A percentile compares a stretch with the other conserved stretches of the same genome.
These are phyloP conservation scores for Mya arenaria DNA, from an alignment of 1,140 invertebrate genomes.

Conservation along the genomic window DNA sequence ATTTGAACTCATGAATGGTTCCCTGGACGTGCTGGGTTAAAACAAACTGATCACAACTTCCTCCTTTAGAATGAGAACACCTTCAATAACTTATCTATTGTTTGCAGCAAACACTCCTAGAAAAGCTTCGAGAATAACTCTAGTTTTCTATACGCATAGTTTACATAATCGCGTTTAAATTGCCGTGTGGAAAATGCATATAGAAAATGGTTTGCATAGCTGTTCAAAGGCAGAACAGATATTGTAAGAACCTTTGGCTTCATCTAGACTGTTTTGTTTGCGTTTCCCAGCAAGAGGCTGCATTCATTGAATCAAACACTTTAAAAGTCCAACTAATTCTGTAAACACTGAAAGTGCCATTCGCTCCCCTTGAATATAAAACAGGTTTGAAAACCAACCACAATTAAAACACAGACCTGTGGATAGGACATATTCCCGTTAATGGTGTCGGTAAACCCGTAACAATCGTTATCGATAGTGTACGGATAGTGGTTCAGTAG, in stretches of 20 bases:
- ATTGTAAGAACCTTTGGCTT: conserved; percentile 98
- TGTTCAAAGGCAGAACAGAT: conserved; percentile 96
- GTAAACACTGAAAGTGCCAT: too few relatives aligned
- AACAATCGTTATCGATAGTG: too few relatives aligned
- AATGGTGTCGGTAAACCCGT: too few relatives aligned
- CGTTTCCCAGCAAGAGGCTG: conserved; percentile 90
- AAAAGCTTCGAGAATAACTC: conserved; percentile 67
- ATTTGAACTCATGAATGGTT: too few relatives aligned
- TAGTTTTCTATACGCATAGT: conserved; percentile 86
- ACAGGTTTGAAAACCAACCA: too few relatives aligned
- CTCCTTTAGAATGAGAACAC: conserved; percentile 61
- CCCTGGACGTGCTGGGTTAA: conserved; percentile 54
- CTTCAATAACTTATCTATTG: conserved; percentile 62
- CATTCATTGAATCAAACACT: too few relatives aligned
- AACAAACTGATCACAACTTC: conserved; percentile 63
- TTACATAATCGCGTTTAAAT: conserved; percentile 98
- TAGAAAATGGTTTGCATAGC: conserved; percentile 98
- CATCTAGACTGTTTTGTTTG: conserved; percentile 90
- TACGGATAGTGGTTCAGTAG: too few relatives aligned
- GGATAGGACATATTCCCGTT: too few relatives aligned
- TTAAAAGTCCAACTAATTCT: too few relatives aligned
- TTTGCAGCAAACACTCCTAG: conserved; percentile 59
- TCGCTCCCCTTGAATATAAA: too few relatives aligned
- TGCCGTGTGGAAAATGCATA: conserved; percentile 98
- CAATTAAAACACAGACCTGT: too few relatives aligned